Evolutionary conservation across 2,888 invertebrate genomes (phyloP), one percentile per base, ranked within the genome.

Genomic region (Venusia cambrica): DNA sequence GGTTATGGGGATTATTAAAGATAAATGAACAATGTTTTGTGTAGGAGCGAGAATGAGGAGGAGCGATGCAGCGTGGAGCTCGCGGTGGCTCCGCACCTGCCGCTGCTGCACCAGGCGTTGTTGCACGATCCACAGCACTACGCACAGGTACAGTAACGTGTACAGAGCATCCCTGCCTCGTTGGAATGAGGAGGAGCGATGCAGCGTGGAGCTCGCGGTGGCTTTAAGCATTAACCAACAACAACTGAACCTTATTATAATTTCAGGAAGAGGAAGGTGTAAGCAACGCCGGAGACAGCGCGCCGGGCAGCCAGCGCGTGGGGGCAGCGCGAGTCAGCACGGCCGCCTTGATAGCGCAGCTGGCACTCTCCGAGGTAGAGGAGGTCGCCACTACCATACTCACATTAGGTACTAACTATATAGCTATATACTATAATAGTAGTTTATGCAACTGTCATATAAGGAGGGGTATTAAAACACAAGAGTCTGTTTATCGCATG

Each of bases 261-360:
- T 14, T 9, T 2, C 14, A 35, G 38, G 14, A 27, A 14, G 35
- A 9, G 29, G 8, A 22, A 1, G 35, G 28, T 8, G 21, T 1
- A 5, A 14, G 31, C n/a, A 5, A 21, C 12, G n/a, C 17, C 18
- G 13, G 12, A 8, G 9, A 25, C 15, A 17, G 22, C 14, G 5
- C n/a, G 20, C 5, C 29, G 22, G 15, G 35, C 20, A 25, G 27
- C 48, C 58, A 67, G 14, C 57, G 89, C 89, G 92, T 92, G 89
- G 81, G 90, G 29, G 51, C 92, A 92, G 47, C 91, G 51, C 94
- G 94, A 40, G 66, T 90, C 46, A 93, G 95, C 74, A 92, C 95
- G 53, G 91, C 94, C 42, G 92, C 92, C 68, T 88, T 97, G 52
- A 88, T 97, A 63, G 91, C 94, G 48, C 92, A 92, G 36, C 88